Evolutionary conservation across 1,140 invertebrate species (phyloP).

Genomic region (Drosophila sturtevanti): DNA sequence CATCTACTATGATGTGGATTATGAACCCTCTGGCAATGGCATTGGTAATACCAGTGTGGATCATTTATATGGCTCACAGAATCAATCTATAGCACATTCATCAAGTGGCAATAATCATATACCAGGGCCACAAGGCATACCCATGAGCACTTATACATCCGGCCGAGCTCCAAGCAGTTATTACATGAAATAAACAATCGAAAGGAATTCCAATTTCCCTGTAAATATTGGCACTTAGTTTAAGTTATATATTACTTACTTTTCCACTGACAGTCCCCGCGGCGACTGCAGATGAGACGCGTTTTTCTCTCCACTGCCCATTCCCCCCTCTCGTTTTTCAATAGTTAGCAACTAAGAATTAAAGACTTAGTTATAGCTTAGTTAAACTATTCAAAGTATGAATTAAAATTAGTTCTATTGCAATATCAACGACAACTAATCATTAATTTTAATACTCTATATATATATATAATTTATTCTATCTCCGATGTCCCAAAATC

Average conservation of each 20-base stretch:
- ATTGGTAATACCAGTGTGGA: slow-evolving; percentile 76
- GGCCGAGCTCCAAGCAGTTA: slow-evolving; percentile 82
- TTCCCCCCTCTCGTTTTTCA: background rate
- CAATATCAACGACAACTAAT: slow-evolving; percentile 67
- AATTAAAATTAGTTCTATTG: slow-evolving; percentile 37
- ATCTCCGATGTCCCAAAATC: slow-evolving; percentile 9
- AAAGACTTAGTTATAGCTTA: slow-evolving; percentile 46
- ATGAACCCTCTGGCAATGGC: slow-evolving; percentile 87
- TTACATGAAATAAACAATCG: slow-evolving; percentile 72
- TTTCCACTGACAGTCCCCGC: slow-evolving; percentile 69
- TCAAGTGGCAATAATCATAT: slow-evolving; percentile 81
- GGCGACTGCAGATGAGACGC: slow-evolving; percentile 72
- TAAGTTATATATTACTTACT: slow-evolving; percentile 37
- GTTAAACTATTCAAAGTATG: slow-evolving; percentile 19
- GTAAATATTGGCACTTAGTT: slow-evolving; percentile 60
- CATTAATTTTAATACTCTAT: slow-evolving; percentile 59
- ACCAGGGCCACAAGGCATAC: slow-evolving; percentile 86
- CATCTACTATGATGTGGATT: slow-evolving; percentile 94
- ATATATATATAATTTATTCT: slow-evolving; percentile 62
- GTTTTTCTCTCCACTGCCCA: slow-evolving; percentile 36
- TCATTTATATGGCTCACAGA: slow-evolving; percentile 78
- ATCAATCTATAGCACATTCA: slow-evolving; percentile 70
- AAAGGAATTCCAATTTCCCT: slow-evolving; percentile 25
- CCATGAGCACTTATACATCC: slow-evolving; percentile 87
- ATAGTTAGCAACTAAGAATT: slow-evolving; percentile 26